These are phyloP conservation scores for Trachelipus rathkii DNA, from an alignment of 1,140 invertebrate genomes.

Conservation along the genomic window DNA sequence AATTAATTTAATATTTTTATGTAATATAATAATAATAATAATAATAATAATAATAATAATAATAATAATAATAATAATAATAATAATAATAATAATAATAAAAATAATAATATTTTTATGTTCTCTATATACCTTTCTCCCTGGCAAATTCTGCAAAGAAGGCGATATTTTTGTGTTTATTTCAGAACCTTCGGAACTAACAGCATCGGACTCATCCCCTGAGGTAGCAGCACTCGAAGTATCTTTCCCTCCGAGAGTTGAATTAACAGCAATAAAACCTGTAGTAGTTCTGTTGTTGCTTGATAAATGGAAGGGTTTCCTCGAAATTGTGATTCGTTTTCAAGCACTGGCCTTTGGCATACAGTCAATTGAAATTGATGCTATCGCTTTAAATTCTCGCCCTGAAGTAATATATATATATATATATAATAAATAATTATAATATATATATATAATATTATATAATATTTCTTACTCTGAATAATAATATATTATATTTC, in stretches of 20 bases:
- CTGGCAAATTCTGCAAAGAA: constrained; percentile 43
- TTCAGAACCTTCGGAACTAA: constrained; percentile 3
- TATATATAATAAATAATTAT: background rate
- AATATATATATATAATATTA: no score
- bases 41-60: constrained; percentile 29
- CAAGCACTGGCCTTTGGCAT: constrained; percentile 77
- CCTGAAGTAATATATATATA: constrained; percentile 45
- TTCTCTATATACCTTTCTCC: constrained; percentile 46
- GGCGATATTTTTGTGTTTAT: background rate
- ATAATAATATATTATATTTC: no score
- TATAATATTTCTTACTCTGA: no score
- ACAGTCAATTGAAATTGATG: constrained; percentile 67
- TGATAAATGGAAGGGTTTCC: constrained; percentile 46
- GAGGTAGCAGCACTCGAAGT: constrained; percentile 49
- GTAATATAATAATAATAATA: background rate
- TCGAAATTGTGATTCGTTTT: constrained; percentile 70
- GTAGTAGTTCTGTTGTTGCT: no score
- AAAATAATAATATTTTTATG: no score
- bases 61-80: constrained; percentile 27
- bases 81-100: no score
- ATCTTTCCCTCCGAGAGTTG: constrained; percentile 60
- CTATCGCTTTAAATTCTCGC: constrained; percentile 55
- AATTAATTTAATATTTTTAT: no score
- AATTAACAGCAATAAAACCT: background rate
- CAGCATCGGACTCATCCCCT: background rate